Base-by-base conservation (phyloP, 1,140 invertebrate genomes). In the Drosophila murphyi region DNA sequence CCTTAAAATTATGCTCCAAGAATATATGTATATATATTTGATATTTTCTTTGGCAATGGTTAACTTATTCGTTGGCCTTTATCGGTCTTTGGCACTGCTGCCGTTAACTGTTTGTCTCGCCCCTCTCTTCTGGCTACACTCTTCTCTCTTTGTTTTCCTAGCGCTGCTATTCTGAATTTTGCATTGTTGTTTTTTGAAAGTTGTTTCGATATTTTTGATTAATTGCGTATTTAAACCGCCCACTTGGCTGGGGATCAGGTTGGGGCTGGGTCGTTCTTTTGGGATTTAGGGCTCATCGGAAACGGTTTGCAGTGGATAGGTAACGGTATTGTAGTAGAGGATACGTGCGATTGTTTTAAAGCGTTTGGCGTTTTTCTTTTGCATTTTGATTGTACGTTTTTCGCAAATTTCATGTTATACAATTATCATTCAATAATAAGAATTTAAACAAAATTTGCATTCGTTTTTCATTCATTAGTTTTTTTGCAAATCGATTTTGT, bases 311-410 rank as follows among this genome's bases (percentile, higher is more conserved):
- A 91, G 86, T 37, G 89, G 89, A 89, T 91, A 91, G 89, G 89
- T 90, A 72, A 91, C 90, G 90, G 90, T 91, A 83, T 91, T 92
- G 80, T 91, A 91, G 90, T 91, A 91, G 72, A 91, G 90, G 90
- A 91, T 91, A 81, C 90, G 90, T 91, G 90, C 90, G 90, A 91
- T 91, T 87, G 90, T 90, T 91, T 92, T 91, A 91, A 91, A 91
- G 89, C 90, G 90, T 91, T 91, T 91, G 73, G 90, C 90, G 85
- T 91, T 91, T 91, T 91, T 91, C 90, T 91, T 91, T 91, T 91
- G 80, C 90, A 90, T 90, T 90, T 89, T 88, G 85, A 88, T 80
- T 87, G 71, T 87, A 82, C 75, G 71, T 68, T 73, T 20, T 43
- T 43, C 35, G 69, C 75, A 87, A 79, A 82, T 83, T 65, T 55